A percentile compares a stretch with the other conserved stretches of the same genome.
These are phyloP conservation scores for Pseudorhombus dupliciocellatus DNA, from an alignment of 2,113 vertebrate species.

Conservation along the genomic window DNA sequence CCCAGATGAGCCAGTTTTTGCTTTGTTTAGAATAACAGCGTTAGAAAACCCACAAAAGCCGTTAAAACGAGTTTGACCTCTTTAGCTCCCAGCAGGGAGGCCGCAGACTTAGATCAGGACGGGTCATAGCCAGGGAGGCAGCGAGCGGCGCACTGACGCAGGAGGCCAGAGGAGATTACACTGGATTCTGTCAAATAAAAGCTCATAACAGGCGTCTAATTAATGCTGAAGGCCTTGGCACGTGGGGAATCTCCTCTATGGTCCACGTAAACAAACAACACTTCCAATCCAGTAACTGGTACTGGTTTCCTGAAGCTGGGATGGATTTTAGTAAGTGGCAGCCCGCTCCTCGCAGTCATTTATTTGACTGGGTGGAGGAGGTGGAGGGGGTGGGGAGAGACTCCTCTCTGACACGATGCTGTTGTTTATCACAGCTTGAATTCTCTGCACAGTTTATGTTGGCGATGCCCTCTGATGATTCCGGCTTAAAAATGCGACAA, in stretches of 20 bases:
- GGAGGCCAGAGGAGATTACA: constrained; percentile 44
- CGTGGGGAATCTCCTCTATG: neutral
- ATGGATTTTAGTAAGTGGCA: no score
- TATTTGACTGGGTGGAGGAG: neutral
- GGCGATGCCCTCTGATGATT: constrained; percentile 16
- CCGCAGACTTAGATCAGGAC: constrained; percentile 21
- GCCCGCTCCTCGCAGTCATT: neutral
- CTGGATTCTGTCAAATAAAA: constrained; percentile 40
- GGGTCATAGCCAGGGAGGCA: constrained; percentile 15
- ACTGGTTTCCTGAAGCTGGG: no score
- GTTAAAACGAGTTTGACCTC: constrained; percentile 52
- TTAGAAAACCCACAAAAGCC: constrained; percentile 3
- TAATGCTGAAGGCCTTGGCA: constrained; percentile 26
- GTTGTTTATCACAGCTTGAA: constrained; percentile 41
- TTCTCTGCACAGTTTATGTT: constrained; percentile 24
- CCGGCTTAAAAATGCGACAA: neutral
- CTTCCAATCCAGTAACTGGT: neutral
- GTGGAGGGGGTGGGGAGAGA: no score
- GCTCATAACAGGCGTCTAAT: constrained; percentile 42
- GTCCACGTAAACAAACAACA: neutral
- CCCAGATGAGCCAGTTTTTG: neutral
- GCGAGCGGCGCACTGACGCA: constrained; percentile 13
- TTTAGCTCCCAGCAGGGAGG: constrained; percentile 62
- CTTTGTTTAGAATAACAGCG: constrained; percentile 23
- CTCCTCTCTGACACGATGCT: neutral